Evolutionary conservation across 2,113 vertebrate genomes (phyloP), one percentile per base, ranked within the genome.

Genomic region (Typhlomys cinereus): DNA sequence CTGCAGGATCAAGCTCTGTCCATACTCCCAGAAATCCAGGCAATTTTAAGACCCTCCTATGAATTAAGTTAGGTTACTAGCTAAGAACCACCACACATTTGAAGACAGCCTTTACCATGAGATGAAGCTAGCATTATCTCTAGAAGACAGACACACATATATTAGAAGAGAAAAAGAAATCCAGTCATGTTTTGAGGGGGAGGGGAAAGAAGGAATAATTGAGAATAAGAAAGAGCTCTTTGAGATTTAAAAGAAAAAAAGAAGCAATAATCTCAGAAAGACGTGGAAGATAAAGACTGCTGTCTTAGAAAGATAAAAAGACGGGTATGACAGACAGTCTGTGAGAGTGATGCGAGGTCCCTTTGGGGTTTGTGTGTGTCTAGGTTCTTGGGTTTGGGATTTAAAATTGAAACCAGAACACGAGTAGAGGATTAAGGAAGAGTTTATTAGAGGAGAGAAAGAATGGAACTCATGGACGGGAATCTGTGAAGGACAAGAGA

Each of bases 211-310:
- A 94, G 46, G 67, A 89, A 88, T 41, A 50, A 21, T 10, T 48
- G 15, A 80, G 76, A 87, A 75, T 5, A 57, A 79, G 59, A 62
- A 82, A 23, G 70, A 54, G 6, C 62, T 61, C 67, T 85, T 71
- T 76, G 88, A 75, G 48, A 76, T 87, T 36, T 82, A 91, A 83
- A 78, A 73, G n/a, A 75, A 13, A 69, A 46, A 89, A 87, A 3
- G 71, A 92, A 87, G 61, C 41, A 92, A 69, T 78, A 86, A 50
- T 67, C 80, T 67, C 71, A 89, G 41, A 76, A 83, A 62, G 71
- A 52, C 7, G 44, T 87, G 20, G 59, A 83, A 70, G 88, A 62
- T 23, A 62, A 66, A 91, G 29, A 69, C 29, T 54, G n/a, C n/a
- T n/a, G n/a, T n/a, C n/a, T n/a, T n/a, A n/a, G n/a, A n/a, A n/a